Base-by-base conservation (phyloP, 2,888 invertebrate genomes). In the Drosophila colorata region DNA sequence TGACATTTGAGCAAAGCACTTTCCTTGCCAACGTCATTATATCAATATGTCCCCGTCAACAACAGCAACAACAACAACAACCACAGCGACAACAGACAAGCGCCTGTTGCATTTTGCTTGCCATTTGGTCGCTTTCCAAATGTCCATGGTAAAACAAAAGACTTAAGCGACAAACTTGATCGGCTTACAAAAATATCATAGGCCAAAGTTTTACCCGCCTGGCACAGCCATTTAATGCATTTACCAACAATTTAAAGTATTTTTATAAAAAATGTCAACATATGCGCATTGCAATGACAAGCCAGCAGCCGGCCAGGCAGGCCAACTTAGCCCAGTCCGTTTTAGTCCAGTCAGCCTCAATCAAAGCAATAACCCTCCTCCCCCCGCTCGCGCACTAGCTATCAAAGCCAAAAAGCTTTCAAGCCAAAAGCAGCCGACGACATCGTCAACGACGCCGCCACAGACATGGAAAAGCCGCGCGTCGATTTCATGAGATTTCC, bases 261-360 rank as follows among this genome's bases (percentile, higher is more conserved):
- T 83, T 82, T 71, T 65, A 65, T 65, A 67, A 80, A 76, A 76
- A 83, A 78, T 80, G 87, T 82, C 86, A 82, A 83, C 86, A 86
- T 78, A 83, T 83, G 86, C 83, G 78, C 82, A 74, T 68, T 80
- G 83, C 78, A 75, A 68, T 83, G 86, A 80, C 78, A 81, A 74
- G 53, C 48, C 72, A 75, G 51, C 69, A 40, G 46, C 37, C 61
- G 41, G 66, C 49, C 60, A 48, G 28, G 37, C 59, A 38, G 56
- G 43, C 73, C 58, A 59, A 59, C 52, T 60, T 33, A 33, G 48
- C 43, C 48, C 69, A 49, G 44, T 58, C 73, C 59, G 68, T 31
- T 74, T 56, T 69, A 61, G 66, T 75, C 72, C 74, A 78, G 69
- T 74, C 70, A 70, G 70, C 74, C 69, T 58, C 72, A 65, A 65